Evolutionary conservation across 2,888 invertebrate genomes (phyloP), one percentile per base, ranked within the genome.

Genomic region (Desoria tigrina): DNA sequence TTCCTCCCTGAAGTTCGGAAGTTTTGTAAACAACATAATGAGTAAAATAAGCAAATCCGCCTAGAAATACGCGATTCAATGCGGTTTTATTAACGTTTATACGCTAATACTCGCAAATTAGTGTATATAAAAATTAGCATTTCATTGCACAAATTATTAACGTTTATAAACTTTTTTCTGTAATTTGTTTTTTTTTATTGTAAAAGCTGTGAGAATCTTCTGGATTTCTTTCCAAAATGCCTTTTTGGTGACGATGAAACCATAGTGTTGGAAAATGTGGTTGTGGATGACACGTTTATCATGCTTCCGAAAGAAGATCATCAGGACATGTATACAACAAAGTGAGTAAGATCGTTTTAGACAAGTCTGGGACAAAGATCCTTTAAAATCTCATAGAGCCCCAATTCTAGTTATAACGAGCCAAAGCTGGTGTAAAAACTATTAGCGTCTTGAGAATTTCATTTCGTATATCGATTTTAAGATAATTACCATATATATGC

Each of bases 151-250:
- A n/a, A n/a, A n/a, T n/a, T n/a, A 39, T 39, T 9, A 39, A 39
- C 39, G 9, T 11, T 39, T 39, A 11, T 9, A 39, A 16, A 16
- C 9, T 39, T 45, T 45, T 3, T n/a, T 45, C 4, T 16, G 16
- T 45, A 18, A 55, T 45, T 45, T 3, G 26, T 2, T 61, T 18
- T 32, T 16, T 51, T 9, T 32, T 23, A 45, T 2, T 24, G 53
- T 14, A 42, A 45, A 9, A 45, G 45, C 16, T 45, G 45, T 21
- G 61, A 56, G n/a, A 39, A 60, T 16, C 26, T 61, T 2, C 6
- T 66, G 23, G 37, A 66, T 23, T 57, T 66, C n/a, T 69, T 66
- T 21, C 69, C 69, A 14, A 69, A 69, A 51, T 64, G 61, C 50
- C 61, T 63, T 24, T 59, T 59, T 26, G 69, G 61, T 21, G 66